These are phyloP conservation scores for Heptranchias perlo DNA, from an alignment of 2,113 vertebrate species.

Conservation along the genomic window DNA sequence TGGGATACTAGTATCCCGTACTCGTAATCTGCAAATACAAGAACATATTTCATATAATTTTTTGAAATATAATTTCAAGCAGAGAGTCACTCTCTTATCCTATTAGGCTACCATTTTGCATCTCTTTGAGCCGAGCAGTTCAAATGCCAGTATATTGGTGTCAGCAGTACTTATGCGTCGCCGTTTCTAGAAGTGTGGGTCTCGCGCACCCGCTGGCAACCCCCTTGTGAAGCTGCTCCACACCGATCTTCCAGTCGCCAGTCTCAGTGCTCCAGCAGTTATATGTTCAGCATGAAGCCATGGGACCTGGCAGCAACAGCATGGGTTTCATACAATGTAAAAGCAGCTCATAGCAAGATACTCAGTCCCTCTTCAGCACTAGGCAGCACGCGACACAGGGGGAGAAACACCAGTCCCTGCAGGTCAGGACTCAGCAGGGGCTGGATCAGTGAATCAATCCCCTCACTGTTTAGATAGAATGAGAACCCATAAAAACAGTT, in stretches of 20 bases:
- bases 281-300: neutral
- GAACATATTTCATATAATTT: neutral
- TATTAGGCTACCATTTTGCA: neutral
- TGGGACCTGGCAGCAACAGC: neutral
- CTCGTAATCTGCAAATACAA: neutral
- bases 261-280: neutral
- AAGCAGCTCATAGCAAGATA: neutral
- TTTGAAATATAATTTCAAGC: neutral
- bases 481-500: neutral
- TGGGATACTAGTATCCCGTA: neutral
- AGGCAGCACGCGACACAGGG: neutral
- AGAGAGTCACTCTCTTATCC: neutral
- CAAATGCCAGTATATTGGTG: neutral
- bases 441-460: neutral
- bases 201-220: neutral
- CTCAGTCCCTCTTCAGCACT: neutral
- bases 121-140: neutral
- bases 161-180: neutral
- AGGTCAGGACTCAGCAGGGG: neutral
- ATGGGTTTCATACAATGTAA: no score
- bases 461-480: neutral
- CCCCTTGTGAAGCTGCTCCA: neutral
- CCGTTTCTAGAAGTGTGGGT: neutral
- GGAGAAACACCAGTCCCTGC: neutral
- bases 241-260: neutral